A percentile compares a stretch with the other conserved stretches of the same genome.
These are phyloP conservation scores for Ichneumoninae sp. DNA, from an alignment of 2,888 invertebrate genomes.

Conservation along the genomic window DNA sequence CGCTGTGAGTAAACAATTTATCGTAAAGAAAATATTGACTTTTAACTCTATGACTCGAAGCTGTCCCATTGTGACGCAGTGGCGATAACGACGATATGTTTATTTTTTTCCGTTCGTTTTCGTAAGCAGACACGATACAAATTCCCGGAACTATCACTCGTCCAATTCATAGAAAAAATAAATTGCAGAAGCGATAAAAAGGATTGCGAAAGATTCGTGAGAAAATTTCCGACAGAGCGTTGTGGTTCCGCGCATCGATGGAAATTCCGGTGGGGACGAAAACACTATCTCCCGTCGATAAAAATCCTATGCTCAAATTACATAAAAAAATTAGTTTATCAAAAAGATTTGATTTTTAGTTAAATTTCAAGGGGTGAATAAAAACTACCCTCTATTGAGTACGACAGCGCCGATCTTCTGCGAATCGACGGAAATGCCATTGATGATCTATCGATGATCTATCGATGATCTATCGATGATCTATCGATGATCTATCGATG, in stretches of 20 bases:
- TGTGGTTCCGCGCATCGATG: not conserved
- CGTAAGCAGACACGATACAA: not conserved
- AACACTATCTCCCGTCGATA: not conserved
- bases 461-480: too few species aligned
- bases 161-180: not conserved
- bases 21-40: not conserved
- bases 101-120: not conserved
- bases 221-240: not conserved
- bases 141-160: slow-evolving; percentile 36
- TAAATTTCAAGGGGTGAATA: too few species aligned
- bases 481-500: too few species aligned
- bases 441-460: too few species aligned
- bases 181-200: slow-evolving; percentile 27
- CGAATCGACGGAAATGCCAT: too few species aligned
- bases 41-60: not conserved
- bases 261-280: too few species aligned
- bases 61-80: not conserved
- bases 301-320: not conserved
- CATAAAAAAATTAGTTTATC: too few species aligned
- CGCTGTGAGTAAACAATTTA: slow-evolving; percentile 6
- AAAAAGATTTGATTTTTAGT: too few species aligned
- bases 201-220: slow-evolving; percentile 39
- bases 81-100: not conserved
- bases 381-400: too few species aligned
- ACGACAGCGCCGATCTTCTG: too few species aligned